phyloP scores from a whole-genome alignment of 2,888 invertebrate species.

The Luffia ferchaultella region DNA sequence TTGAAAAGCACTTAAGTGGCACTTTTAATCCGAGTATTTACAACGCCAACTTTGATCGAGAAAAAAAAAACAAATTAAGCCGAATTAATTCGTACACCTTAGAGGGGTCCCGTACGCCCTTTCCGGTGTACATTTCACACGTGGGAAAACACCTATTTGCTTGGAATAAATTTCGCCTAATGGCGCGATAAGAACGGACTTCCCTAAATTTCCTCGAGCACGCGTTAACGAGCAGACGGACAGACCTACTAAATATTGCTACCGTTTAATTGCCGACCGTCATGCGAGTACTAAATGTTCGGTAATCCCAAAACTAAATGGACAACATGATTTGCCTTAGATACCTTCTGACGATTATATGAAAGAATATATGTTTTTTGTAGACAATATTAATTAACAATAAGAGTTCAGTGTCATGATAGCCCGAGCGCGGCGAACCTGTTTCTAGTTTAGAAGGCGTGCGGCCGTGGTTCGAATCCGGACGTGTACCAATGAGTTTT shows the following conservation, averaged over 20 bases:
- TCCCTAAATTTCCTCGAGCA: slow-evolving; percentile 6
- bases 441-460: too few relatives aligned
- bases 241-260: not conserved
- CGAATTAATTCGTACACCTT: not conserved
- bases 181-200: slow-evolving; percentile 4
- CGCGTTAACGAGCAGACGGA: slow-evolving; percentile 5
- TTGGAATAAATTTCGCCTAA: slow-evolving; percentile 3
- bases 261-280: not conserved
- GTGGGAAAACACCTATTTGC: slow-evolving; percentile 1
- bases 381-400: too few relatives aligned
- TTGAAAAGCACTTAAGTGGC: too few relatives aligned
- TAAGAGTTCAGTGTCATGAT: too few relatives aligned
- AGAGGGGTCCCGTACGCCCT: not conserved
- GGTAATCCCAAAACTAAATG: too few relatives aligned
- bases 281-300: not conserved
- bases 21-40: too few relatives aligned
- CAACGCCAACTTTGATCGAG: not conserved
- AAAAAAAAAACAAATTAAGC: not conserved
- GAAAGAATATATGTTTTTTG: too few relatives aligned
- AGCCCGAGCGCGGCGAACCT: too few relatives aligned
- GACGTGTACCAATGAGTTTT: too few relatives aligned
- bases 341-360: too few relatives aligned
- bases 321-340: too few relatives aligned
- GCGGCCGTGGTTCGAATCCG: too few relatives aligned
- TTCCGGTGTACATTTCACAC: not conserved